These are phyloP conservation scores for Trypoxylus dichotomus DNA, from an alignment of 1,140 invertebrate species.

Conservation along the genomic window DNA sequence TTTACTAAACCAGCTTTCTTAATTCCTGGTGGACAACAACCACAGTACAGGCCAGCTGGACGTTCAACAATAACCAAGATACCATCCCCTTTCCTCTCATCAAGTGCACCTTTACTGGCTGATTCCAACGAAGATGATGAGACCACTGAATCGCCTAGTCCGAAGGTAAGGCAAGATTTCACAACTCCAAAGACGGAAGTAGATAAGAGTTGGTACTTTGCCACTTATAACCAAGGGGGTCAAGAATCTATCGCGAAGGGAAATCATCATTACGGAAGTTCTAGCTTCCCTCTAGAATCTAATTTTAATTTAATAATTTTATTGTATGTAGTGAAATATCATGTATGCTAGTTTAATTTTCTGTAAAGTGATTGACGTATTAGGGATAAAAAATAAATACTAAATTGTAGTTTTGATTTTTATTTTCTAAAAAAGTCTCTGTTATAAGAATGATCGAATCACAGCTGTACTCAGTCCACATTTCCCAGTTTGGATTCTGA, in stretches of 20 bases:
- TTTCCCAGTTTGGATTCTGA: no score
- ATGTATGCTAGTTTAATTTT: conserved; percentile 6
- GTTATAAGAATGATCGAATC: no score
- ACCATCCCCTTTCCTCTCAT: conserved; percentile 54
- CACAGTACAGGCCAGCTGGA: conserved; percentile 51
- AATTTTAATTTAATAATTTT: neutral
- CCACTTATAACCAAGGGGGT: conserved; percentile 68
- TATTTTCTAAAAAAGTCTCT: no score
- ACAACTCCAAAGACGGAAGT: conserved; percentile 34
- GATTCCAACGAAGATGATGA: conserved; percentile 28
- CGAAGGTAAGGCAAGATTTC: conserved; percentile 38
- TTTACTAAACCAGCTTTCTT: conserved; percentile 55
- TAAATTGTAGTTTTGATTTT: no score
- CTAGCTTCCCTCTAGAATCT: neutral
- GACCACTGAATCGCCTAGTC: conserved; percentile 36
- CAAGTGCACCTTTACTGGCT: conserved; percentile 36
- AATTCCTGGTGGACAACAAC: conserved; percentile 61
- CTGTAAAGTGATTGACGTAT: no score
- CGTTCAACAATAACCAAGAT: conserved; percentile 67
- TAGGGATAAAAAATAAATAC: no score
- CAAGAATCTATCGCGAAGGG: neutral
- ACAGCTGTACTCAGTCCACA: no score
- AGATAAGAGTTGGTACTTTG: conserved; percentile 74
- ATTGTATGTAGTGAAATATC: conserved; percentile 28
- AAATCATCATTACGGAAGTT: neutral